Conservation (phyloP, 53 echinoderm and acorn worm species). For the Henricia sp. region DNA sequence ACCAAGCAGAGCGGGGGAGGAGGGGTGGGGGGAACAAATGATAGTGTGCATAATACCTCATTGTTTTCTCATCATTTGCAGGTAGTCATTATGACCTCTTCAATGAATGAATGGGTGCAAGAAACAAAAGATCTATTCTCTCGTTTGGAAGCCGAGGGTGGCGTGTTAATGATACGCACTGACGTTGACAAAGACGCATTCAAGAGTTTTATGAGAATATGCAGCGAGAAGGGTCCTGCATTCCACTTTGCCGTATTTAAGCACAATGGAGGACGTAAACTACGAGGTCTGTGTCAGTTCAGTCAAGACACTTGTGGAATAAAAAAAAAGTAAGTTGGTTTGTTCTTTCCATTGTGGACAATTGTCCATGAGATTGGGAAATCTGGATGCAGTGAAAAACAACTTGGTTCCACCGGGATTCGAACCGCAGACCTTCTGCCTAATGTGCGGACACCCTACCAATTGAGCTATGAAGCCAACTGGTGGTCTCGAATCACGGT, state of each 20-base stretch:
- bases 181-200: neutral
- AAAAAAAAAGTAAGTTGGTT: neutral
- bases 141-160: neutral
- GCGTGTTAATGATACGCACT: neutral
- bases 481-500: too few species aligned
- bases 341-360: too few species aligned
- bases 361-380: too few species aligned
- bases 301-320: neutral
- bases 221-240: neutral
- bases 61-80: neutral
- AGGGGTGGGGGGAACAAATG: too few species aligned
- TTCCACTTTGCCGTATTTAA: constrained; percentile 2
- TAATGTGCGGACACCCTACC: too few species aligned
- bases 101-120: neutral
- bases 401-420: too few species aligned
- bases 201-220: neutral
- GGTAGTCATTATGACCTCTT: neutral
- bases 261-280: neutral
- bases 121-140: neutral
- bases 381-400: too few species aligned
- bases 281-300: neutral
- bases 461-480: too few species aligned
- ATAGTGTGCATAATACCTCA: too few species aligned
- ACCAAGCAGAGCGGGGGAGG: too few species aligned
- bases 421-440: too few species aligned